These are phyloP conservation scores for Micronisus gabar DNA, from an alignment of 2,113 vertebrate genomes.

Conservation along the genomic window DNA sequence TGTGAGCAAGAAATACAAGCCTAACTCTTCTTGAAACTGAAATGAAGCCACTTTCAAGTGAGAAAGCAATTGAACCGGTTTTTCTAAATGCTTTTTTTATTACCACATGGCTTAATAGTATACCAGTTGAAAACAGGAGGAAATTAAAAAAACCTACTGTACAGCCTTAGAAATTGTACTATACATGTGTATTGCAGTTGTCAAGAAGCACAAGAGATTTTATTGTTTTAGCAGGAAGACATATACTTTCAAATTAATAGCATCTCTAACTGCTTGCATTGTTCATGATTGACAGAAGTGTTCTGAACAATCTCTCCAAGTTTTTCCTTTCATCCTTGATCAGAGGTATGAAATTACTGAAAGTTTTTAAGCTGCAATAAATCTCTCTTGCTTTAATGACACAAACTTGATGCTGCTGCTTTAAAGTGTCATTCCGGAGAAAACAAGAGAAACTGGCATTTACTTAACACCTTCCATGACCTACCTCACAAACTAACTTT, in stretches of 20 bases:
- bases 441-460: neutral
- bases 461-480: neutral
- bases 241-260: neutral
- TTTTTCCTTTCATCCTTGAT: neutral
- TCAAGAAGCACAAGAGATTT: neutral
- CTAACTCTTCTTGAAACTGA: neutral
- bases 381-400: neutral
- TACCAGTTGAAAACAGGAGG: neutral
- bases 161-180: neutral
- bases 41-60: neutral
- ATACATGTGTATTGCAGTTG: rapidly evolving
- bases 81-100: neutral
- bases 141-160: neutral
- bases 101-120: neutral
- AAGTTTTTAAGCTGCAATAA: neutral
- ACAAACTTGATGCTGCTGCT: neutral
- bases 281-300: rapidly evolving
- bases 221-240: neutral
- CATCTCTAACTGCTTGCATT: neutral
- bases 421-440: neutral
- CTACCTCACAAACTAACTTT: neutral
- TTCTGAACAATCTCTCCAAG: neutral
- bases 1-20: neutral
- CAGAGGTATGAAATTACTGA: neutral
- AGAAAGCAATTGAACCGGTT: neutral